Percentiles rank a stretch among this genome's conserved stretches.
Evolutionary conservation across 1,140 invertebrate species (phyloP).

Genomic region (Magallana ariakensis): DNA sequence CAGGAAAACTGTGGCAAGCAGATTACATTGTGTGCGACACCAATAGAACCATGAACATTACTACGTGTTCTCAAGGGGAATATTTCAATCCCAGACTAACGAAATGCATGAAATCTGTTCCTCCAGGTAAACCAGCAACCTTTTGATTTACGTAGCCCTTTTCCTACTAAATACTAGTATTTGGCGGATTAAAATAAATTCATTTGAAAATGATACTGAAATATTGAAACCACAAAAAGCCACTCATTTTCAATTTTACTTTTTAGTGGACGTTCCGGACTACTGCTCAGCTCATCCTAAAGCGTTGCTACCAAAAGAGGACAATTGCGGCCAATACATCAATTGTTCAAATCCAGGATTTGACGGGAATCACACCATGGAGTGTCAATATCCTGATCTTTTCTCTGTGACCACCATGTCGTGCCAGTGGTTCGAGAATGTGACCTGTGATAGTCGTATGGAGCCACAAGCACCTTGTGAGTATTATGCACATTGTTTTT

Average conservation of each 20-base stretch:
- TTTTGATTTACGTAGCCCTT: too few species aligned
- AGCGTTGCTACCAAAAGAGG: slow-evolving; percentile 44
- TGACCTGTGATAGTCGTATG: slow-evolving; percentile 1
- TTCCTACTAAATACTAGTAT: too few species aligned
- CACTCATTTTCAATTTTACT: not conserved
- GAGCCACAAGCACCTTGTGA: slow-evolving; percentile 56
- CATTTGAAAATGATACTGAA: too few species aligned
- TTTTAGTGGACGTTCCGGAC: slow-evolving; percentile 49
- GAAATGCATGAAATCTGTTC: slow-evolving; percentile 41
- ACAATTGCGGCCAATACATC: slow-evolving; percentile 64
- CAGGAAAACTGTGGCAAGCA: slow-evolving; percentile 45
- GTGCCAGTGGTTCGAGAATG: slow-evolving; percentile 7
- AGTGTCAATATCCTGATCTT: not conserved
- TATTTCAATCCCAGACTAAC: slow-evolving; percentile 55
- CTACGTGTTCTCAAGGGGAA: slow-evolving; percentile 44
- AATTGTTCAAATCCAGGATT: slow-evolving; percentile 54
- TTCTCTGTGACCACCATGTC: slow-evolving; percentile 2
- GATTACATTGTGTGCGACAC: slow-evolving; percentile 57
- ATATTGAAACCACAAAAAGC: too few species aligned
- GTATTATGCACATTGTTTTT: not conserved
- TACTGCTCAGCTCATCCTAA: slow-evolving; percentile 37
- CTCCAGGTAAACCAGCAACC: too few species aligned
- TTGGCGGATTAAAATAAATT: too few species aligned
- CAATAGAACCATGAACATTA: slow-evolving; percentile 54
- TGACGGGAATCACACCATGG: not conserved